phyloP scores from a whole-genome alignment of 2,888 invertebrate genomes.

The Ochropacha duplaris region DNA sequence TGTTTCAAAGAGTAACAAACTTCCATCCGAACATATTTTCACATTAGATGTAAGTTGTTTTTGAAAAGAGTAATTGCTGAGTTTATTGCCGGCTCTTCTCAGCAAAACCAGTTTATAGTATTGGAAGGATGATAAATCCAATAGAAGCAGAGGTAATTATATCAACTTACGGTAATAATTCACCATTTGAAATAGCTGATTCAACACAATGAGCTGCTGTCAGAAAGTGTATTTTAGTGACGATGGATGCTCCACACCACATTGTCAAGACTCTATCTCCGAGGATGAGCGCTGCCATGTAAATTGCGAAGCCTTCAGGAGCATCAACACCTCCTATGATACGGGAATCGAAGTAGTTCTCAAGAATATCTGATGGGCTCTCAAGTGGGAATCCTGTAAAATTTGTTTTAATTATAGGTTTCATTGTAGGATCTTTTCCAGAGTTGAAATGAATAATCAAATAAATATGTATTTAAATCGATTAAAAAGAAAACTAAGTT shows the following conservation, averaged over 20 bases:
- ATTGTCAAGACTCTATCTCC: slow-evolving; percentile 7
- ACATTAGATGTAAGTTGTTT: no score
- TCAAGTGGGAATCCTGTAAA: not conserved
- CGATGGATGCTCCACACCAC: slow-evolving; percentile 33
- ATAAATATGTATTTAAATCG: no score
- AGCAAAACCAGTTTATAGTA: no score
- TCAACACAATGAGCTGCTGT: slow-evolving; percentile 36
- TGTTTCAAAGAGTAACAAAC: no score
- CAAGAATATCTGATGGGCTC: not conserved
- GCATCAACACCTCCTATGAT: slow-evolving; percentile 34
- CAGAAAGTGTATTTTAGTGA: slow-evolving; percentile 16
- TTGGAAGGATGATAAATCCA: no score
- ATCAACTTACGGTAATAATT: slow-evolving; percentile 22
- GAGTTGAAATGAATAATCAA: no score
- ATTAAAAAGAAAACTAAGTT: no score
- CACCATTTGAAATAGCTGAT: slow-evolving; percentile 8
- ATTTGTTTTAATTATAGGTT: not conserved
- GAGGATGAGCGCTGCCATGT: slow-evolving; percentile 27
- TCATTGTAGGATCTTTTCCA: no score
- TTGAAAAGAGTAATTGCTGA: no score
- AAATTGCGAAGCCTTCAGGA: slow-evolving; percentile 19
- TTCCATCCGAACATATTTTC: no score
- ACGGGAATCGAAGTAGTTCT: slow-evolving; percentile 5
- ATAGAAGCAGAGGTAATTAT: no score
- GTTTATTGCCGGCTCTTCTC: no score